Base-by-base conservation (phyloP, 2,113 vertebrate species). In the Hyperoodon ampullatus region DNA sequence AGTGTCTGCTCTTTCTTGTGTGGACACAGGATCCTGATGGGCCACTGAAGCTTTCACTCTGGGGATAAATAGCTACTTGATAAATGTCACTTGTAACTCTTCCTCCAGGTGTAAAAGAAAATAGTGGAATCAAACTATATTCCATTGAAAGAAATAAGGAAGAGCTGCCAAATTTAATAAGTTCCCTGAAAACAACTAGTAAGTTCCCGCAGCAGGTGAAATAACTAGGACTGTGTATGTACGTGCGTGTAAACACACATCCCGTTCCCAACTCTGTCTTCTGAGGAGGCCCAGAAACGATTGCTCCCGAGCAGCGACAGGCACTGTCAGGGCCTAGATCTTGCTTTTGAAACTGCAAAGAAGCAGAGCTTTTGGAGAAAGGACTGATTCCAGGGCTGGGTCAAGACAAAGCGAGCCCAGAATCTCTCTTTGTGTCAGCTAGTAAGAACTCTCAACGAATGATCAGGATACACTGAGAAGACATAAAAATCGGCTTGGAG, bases 141-240 rank as follows among this genome's bases (percentile, higher is more conserved):
- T 98, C 98, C 85, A 97, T 99, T 97, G 99, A 99, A 98, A 99
- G 99, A 99, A 99, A 98, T 98, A 99, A 99, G 97, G 99, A 99
- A 92, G 99, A 99, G 93, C 81, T 99, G 15, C 99, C 99, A 95
- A 97, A 98, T 58, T 98, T 99, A 92, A 98, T 99, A 98, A 98
- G 94, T 94, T 98, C 98, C 5, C 95, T 99, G 30, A 99, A 99
- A 98, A 99, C 98, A 1, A 99, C 99, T 87, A 99, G 99, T 97
- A 99, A 99, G 99, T 98, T 99, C 88, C 98, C 99, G 72, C 97
- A 99, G 94, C 99, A 99, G 50, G 95, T 99, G 97, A 99, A 99
- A 96, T 99, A 98, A 99, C n/a, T 47, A 74, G 90, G 83, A 84
- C 95, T 97, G 61, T n/a, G 6, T 86, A n/a, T 28, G 23, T 4